A percentile compares a stretch with the other conserved stretches of the same genome.
These are phyloP conservation scores for Danaus melanippus DNA, from an alignment of 1,140 invertebrate species.

Conservation along the genomic window DNA sequence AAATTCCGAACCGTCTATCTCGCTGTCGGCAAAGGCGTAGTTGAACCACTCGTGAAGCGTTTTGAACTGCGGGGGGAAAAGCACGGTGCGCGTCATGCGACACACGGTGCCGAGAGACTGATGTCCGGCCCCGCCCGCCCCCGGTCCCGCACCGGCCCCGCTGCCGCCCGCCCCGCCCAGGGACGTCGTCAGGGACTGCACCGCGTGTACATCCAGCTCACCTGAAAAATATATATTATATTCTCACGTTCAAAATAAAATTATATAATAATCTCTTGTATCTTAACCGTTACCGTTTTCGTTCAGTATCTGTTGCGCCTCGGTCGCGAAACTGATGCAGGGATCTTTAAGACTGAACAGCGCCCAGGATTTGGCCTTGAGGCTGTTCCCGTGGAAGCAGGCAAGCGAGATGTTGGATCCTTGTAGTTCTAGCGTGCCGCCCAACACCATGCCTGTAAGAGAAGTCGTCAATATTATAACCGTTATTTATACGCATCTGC, in stretches of 20 bases:
- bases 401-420: constrained; percentile 94
- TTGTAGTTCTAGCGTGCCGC: constrained; percentile 93
- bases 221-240: constrained; percentile 20
- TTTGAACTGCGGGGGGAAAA: constrained; percentile 96
- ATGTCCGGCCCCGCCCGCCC: constrained; percentile 78
- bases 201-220: constrained; percentile 77
- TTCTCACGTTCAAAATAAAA: too few species aligned
- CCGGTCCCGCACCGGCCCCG: constrained; percentile 65
- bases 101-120: constrained; percentile 94
- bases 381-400: constrained; percentile 98
- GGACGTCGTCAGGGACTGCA: constrained; percentile 90
- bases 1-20: constrained; percentile 85
- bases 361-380: constrained; percentile 97
- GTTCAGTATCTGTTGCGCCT: constrained; percentile 88
- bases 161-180: constrained; percentile 77
- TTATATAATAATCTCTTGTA: too few species aligned
- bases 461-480: not conserved
- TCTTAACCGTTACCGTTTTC: constrained; percentile 72
- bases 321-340: constrained; percentile 94
- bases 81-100: constrained; percentile 89
- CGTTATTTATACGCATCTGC: too few species aligned
- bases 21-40: constrained; percentile 94
- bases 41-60: constrained; percentile 96
- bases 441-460: constrained; percentile 84
- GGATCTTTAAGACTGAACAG: constrained; percentile 95